phyloP scores from a whole-genome alignment of 2,113 vertebrate species.

The Pyrgilauda ruficollis region DNA sequence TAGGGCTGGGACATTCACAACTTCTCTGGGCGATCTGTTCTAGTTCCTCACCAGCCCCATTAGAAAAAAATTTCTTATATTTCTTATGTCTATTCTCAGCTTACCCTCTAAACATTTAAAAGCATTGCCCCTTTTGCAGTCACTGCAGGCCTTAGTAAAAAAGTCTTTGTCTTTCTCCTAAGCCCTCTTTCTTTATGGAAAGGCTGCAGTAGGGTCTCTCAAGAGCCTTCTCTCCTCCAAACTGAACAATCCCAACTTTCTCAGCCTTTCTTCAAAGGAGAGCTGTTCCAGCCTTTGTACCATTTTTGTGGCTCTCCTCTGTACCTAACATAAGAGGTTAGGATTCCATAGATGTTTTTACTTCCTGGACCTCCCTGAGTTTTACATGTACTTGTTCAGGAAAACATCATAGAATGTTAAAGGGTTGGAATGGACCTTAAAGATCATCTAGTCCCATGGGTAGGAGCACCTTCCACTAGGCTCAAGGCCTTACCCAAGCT shows the following conservation, averaged over 20 bases:
- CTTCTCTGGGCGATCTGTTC: background rate
- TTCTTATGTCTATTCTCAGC: background rate
- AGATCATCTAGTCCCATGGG: background rate
- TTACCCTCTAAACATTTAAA: background rate
- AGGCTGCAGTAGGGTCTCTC: background rate
- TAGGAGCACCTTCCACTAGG: background rate
- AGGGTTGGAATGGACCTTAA: background rate
- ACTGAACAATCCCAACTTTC: background rate
- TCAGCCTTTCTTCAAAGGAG: background rate
- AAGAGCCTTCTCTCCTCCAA: background rate
- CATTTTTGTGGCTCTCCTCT: background rate
- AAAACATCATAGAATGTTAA: background rate
- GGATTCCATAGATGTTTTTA: background rate
- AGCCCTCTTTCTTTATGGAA: background rate
- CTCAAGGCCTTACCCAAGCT: background rate
- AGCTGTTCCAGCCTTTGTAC: background rate
- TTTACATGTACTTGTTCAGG: background rate
- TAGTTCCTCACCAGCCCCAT: background rate
- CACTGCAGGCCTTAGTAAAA: background rate
- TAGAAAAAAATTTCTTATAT: background rate
- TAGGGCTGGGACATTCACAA: accelerated
- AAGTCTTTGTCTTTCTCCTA: background rate
- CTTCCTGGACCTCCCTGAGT: background rate
- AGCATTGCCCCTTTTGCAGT: background rate
- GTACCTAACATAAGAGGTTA: background rate